Base-by-base conservation (phyloP, 2,797 vertebrate genomes). In the Ctenochaetus hawaiiensis region DNA sequence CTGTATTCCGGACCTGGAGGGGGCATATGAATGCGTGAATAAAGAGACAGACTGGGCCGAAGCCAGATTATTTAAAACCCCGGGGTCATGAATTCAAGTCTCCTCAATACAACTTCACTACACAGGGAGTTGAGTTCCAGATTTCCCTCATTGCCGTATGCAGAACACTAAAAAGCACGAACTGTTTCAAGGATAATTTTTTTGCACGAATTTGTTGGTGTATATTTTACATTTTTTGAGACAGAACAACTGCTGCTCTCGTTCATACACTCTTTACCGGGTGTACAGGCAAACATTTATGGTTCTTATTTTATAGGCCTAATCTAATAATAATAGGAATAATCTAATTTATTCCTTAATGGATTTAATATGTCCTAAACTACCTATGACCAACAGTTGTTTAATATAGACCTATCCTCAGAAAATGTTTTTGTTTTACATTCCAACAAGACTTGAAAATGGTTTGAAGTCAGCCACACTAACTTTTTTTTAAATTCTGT, bases 1-100 rank as follows among this genome's bases (percentile, higher is more conserved):
- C 95, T 90, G 91, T 94, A 95, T 44, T 97, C 96, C 12, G 95
- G 87, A 81, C 95, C 95, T 94, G 80, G 6, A 43, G 37, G 59
- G 71, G 47, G 52, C 37, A 78, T 1, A 72, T 64, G 67, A 70
- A 30, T 23, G 60, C 52, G 64, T 22, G 59, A 30, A 61, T 1
- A 56, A 22, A 37, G 63, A 39, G 20, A 60, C 30, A 67, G 17
- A 18, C 41, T 63, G 64, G 69, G 48, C 18, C 56, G 7, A 59
- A 53, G 41, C 1, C 59, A 23, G 17, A 49, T 18, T 20, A 10
- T 72, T 51, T 47, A 30, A 76, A 49, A 60, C 2, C 30, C 56
- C 10, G 26, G 20, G 48, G 34, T 34, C 61, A 51, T 3, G 43
- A 51, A 16, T 62, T 45, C 47, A 54, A 20, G 10, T 67, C 14